Percentiles rank a stretch among this genome's conserved stretches.
phyloP scores from a whole-genome alignment of 2,888 invertebrate genomes.

The Aquatica leii region DNA sequence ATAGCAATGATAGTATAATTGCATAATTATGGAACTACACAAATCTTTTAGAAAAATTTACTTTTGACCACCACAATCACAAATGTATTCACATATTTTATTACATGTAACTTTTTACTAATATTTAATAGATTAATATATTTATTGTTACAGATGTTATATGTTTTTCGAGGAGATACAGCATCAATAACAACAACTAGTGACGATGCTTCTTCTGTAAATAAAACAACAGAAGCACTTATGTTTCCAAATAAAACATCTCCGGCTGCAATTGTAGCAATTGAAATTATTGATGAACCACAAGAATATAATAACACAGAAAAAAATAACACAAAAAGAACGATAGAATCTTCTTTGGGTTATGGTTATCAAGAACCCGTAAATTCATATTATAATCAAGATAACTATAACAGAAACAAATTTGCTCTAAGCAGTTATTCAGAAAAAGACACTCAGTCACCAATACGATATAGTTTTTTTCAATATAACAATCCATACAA shows the following conservation, averaged over 20 bases:
- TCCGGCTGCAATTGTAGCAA: constrained; percentile 68
- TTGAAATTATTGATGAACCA: constrained; percentile 69
- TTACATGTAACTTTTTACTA: not conserved
- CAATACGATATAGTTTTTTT: constrained; percentile 1
- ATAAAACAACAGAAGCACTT: constrained; percentile 1
- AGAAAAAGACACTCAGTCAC: constrained; percentile 69
- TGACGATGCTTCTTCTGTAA: constrained; percentile 9
- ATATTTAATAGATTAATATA: not conserved
- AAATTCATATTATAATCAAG: constrained; percentile 53
- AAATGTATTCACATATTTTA: not conserved
- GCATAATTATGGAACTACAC: not conserved
- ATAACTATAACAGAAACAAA: constrained; percentile 53
- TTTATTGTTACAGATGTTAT: constrained; percentile 21
- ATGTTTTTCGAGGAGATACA: constrained; percentile 6
- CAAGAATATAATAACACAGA: constrained; percentile 59
- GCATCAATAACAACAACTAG: constrained; percentile 30
- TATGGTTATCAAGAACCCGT: constrained; percentile 70
- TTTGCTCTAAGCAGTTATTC: constrained; percentile 76
- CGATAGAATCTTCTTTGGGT: constrained; percentile 76
- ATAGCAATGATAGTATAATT: too few species aligned
- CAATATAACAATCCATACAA: constrained; percentile 20
- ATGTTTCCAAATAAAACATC: constrained; percentile 32
- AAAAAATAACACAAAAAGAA: constrained; percentile 68
- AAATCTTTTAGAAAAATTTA: too few species aligned
- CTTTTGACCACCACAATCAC: too few species aligned